Evolutionary conservation across 2,888 invertebrate species (phyloP).

Genomic region (Eupithecia dodoneata): DNA sequence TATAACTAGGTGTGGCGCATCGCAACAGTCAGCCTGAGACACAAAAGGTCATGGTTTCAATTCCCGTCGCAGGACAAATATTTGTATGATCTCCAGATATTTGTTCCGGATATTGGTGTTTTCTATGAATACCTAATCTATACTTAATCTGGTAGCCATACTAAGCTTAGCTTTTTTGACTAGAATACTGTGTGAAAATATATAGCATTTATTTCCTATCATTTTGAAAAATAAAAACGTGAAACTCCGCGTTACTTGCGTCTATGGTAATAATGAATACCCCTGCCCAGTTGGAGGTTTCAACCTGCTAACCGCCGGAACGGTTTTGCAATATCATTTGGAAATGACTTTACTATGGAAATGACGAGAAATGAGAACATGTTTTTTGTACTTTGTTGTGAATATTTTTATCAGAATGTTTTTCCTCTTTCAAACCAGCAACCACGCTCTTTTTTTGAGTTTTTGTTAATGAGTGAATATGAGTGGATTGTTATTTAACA

Average conservation of each 20-base stretch:
- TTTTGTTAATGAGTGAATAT: too few relatives aligned
- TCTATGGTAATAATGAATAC: background rate
- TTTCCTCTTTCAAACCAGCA: background rate
- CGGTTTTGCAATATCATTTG: slow-evolving; percentile 38
- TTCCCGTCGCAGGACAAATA: too few relatives aligned
- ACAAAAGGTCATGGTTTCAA: too few relatives aligned
- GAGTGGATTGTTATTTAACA: background rate
- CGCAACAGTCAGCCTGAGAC: too few relatives aligned
- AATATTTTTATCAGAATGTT: background rate
- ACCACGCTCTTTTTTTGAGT: background rate
- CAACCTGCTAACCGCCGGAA: slow-evolving; percentile 38
- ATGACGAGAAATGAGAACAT: slow-evolving; percentile 9
- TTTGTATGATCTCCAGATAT: too few relatives aligned
- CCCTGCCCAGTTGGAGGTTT: slow-evolving; percentile 18
- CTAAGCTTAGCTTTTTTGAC: too few relatives aligned
- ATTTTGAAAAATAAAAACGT: background rate
- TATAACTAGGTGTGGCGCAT: too few relatives aligned
- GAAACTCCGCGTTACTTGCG: background rate
- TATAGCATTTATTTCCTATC: background rate
- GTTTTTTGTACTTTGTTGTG: background rate
- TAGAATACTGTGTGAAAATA: too few relatives aligned
- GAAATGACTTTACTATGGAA: slow-evolving; percentile 26
- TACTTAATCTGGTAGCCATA: too few relatives aligned
- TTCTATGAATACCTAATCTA: too few relatives aligned
- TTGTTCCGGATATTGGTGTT: too few relatives aligned